phyloP scores from a whole-genome alignment of 2,797 vertebrate genomes.

The Falco biarmicus region DNA sequence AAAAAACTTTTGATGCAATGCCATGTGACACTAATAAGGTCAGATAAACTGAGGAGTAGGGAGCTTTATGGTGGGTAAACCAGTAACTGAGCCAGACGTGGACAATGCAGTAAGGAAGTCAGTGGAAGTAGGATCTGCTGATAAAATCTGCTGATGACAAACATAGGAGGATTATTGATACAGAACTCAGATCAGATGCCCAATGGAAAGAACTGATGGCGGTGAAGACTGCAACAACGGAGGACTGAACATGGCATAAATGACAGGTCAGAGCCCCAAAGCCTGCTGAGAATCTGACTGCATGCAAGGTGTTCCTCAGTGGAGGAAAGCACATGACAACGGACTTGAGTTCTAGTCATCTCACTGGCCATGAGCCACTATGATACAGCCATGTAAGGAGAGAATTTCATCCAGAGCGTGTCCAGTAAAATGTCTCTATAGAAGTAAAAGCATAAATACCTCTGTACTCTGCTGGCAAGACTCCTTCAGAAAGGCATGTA shows the following conservation, averaged over 20 bases:
- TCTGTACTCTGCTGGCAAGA: background rate
- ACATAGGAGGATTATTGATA: background rate
- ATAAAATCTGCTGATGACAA: constrained; percentile 6
- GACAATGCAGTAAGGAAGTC: constrained; percentile 16
- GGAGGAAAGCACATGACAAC: background rate
- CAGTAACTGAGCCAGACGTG: background rate
- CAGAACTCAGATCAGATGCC: background rate
- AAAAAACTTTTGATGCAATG: background rate
- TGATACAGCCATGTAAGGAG: background rate
- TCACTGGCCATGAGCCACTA: background rate
- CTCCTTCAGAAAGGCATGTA: background rate
- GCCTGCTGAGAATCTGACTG: background rate
- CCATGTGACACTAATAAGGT: background rate
- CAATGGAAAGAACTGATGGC: background rate
- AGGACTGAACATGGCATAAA: background rate
- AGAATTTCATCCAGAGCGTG: background rate
- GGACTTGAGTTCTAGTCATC: background rate
- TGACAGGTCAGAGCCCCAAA: background rate
- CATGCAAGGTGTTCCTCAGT: background rate
- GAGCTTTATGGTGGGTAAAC: constrained; percentile 7
- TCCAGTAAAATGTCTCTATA: background rate
- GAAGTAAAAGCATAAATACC: background rate
- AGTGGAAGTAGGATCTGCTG: constrained; percentile 5
- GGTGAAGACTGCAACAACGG: background rate
- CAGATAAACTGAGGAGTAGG: background rate